Base-by-base conservation (phyloP, 2,113 vertebrate species). In the Tauraco erythrolophus region DNA sequence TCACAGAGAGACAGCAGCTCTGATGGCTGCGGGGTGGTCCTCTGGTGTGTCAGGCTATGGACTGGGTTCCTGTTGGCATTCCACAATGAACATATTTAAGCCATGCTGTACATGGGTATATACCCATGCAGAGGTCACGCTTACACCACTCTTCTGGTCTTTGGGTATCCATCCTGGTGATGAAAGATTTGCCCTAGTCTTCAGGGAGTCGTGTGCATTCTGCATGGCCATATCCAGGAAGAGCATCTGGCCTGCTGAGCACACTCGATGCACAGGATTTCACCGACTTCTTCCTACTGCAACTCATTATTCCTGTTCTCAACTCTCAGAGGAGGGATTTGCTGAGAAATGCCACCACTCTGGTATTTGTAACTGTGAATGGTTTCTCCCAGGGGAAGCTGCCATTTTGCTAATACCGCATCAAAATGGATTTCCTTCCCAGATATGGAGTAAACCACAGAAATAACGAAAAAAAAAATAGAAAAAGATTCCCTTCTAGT, bases 361-460 rank as follows among this genome's bases (percentile, higher is more conserved):
- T 92, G 94, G 43, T 71, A 1, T 60, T 45, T 91, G 86, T 53
- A 37, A 21, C 76, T 6, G 19, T 60, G 88, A 81, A 7, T 78
- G 88, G 43, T 48, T 61, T 33, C 88, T 97, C 95, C 91, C 83
- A 88, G 9, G 88, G 92, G 94, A 54, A 87, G 71, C 64, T 94
- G 89, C 93, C 92, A 79, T 97, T 81, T 92, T 93, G 57, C 89
- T 96, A 57, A 72, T 68, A 48, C 74, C 2, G 2, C 70, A 65
- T 79, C 74, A n/a, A 65, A 66, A 69, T 85, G 92, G 70, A 72
- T 92, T 96, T 97, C 70, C 78, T 88, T 90, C 88, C 57, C 88
- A 45, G 84, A 46, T 19, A 70, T 4, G 39, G 72, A 46, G 39
- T 39, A 84, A 94, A 69, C 23, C 84, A 64, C 64, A 81, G 56